A percentile compares a stretch with the other conserved stretches of the same genome.
phyloP scores from a whole-genome alignment of 2,797 vertebrate species.

The Otus scops region DNA sequence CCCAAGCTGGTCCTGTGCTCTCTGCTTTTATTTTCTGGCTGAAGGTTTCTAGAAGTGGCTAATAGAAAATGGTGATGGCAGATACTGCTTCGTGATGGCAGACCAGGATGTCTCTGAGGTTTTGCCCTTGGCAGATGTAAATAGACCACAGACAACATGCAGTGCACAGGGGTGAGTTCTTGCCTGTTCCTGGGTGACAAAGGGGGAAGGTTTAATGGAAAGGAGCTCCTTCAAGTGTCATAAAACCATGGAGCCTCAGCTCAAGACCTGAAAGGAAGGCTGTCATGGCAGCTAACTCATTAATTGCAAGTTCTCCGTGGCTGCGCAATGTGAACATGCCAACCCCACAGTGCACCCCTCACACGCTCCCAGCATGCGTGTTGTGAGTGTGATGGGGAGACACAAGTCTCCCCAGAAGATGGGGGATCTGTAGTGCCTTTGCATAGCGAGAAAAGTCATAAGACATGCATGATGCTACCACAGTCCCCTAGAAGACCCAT shows the following conservation, averaged over 20 bases:
- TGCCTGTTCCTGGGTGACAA: background rate
- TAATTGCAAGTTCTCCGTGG: background rate
- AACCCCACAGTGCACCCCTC: background rate
- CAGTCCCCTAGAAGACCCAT: background rate
- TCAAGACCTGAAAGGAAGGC: background rate
- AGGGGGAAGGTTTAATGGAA: background rate
- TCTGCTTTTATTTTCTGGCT: background rate
- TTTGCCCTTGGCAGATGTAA: background rate
- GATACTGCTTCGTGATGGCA: background rate
- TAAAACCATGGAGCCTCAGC: background rate
- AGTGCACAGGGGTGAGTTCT: background rate
- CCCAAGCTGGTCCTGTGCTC: background rate
- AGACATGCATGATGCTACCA: fast-evolving
- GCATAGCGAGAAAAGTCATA: background rate
- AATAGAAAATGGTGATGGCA: background rate
- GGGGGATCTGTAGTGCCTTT: background rate
- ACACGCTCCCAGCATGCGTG: fast-evolving
- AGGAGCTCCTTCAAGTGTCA: background rate
- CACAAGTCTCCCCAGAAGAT: background rate
- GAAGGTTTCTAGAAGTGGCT: background rate
- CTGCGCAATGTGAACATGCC: background rate
- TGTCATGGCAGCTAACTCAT: background rate
- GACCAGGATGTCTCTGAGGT: background rate
- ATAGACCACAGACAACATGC: background rate
- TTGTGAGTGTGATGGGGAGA: background rate